Evolutionary conservation across 2,797 vertebrate genomes (phyloP).

Genomic region (Carduelis carduelis): DNA sequence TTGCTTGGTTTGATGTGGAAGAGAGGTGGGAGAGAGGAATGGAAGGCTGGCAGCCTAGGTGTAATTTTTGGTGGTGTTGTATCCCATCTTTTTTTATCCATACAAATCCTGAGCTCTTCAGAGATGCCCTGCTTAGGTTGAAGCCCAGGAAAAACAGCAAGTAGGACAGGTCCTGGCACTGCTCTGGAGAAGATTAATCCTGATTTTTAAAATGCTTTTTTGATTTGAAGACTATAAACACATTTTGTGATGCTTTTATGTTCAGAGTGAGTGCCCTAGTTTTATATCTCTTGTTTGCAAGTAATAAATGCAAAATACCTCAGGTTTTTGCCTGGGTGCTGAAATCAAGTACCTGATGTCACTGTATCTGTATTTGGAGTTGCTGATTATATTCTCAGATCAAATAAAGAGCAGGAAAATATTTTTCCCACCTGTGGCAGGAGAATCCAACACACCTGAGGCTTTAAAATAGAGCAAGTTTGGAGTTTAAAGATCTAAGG

Average conservation of each 20-base stretch:
- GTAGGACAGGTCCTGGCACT: neutral
- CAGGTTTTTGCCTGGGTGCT: neutral
- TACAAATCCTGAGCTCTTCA: neutral
- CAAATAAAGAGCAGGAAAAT: neutral
- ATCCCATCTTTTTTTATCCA: accelerated
- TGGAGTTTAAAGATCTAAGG: neutral
- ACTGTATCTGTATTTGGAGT: neutral
- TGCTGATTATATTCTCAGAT: neutral
- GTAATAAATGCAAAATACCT: neutral
- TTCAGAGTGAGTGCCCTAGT: neutral
- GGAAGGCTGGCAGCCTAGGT: neutral
- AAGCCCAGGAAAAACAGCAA: neutral
- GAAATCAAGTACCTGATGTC: neutral
- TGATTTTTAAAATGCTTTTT: neutral
- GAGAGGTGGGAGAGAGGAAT: neutral
- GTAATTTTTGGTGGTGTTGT: neutral
- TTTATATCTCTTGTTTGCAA: neutral
- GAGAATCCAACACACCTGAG: neutral
- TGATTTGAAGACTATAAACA: neutral
- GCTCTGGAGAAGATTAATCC: neutral
- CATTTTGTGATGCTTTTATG: neutral
- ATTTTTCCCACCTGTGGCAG: neutral
- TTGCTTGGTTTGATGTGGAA: neutral
- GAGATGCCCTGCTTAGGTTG: accelerated
- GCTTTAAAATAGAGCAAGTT: neutral